Conservation (phyloP, 2,888 invertebrate genomes). For the Eupithecia exiguata region DNA sequence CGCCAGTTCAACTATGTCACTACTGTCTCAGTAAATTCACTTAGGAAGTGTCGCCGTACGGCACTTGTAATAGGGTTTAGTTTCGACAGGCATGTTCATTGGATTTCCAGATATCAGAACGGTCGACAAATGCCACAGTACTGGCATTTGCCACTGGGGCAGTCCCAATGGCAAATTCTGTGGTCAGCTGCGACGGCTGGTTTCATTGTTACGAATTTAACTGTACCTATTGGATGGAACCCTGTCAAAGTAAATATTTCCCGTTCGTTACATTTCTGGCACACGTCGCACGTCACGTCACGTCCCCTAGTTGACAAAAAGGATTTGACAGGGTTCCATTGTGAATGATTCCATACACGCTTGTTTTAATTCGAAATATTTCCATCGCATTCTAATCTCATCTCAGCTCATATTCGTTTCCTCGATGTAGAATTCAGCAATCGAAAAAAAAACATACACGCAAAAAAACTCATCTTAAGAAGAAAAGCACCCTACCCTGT, state of each 20-base stretch:
- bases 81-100: not conserved
- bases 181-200: not conserved
- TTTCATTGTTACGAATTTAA: constrained; percentile 3
- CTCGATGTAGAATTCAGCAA: too few relatives aligned
- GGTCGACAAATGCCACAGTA: constrained; percentile 1
- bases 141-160: constrained; percentile 8
- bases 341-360: not conserved
- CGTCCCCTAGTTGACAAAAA: not conserved
- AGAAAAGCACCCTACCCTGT: too few relatives aligned
- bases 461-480: too few relatives aligned
- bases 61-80: not conserved
- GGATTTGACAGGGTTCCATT: not conserved
- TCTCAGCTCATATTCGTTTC: too few relatives aligned
- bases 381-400: not conserved
- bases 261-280: not conserved
- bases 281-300: not conserved
- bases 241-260: not conserved
- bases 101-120: not conserved
- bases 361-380: not conserved
- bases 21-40: not conserved
- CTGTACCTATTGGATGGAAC: not conserved
- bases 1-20: not conserved
- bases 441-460: too few relatives aligned
- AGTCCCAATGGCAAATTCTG: not conserved
- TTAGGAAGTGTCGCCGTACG: not conserved